Percentiles rank a stretch among this genome's conserved stretches.
Evolutionary conservation across 1,140 invertebrate species (phyloP).

Genomic region (Drosophila seguyi): DNA sequence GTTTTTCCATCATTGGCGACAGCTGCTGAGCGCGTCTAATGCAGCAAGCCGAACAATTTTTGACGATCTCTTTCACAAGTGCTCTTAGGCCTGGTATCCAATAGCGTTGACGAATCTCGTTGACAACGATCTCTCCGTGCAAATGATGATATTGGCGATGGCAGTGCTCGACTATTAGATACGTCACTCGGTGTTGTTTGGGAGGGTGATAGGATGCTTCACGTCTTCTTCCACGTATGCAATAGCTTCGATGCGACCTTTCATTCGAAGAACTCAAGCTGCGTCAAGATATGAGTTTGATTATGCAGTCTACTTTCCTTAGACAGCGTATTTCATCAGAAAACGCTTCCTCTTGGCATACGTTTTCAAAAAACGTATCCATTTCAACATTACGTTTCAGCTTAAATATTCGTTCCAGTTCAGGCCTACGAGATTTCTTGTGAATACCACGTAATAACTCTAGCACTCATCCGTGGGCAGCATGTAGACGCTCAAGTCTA

Average conservation of each 20-base stretch:
- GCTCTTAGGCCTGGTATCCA: background rate
- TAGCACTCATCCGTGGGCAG: too few relatives aligned
- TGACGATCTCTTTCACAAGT: background rate
- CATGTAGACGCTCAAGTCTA: too few relatives aligned
- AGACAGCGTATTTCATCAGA: too few relatives aligned
- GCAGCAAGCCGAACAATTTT: too few relatives aligned
- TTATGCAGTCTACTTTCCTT: background rate
- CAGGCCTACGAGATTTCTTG: too few relatives aligned
- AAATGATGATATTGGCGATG: conserved; percentile 3
- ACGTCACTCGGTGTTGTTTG: background rate
- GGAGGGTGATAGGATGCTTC: background rate
- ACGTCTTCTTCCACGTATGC: background rate
- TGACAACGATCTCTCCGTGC: background rate
- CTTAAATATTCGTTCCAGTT: too few relatives aligned
- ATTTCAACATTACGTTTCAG: too few relatives aligned
- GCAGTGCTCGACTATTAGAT: background rate
- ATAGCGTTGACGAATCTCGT: background rate
- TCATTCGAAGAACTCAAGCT: background rate
- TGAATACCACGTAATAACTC: too few relatives aligned
- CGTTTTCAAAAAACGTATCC: too few relatives aligned
- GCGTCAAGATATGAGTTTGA: background rate
- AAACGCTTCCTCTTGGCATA: too few relatives aligned
- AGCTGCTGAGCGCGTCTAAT: too few relatives aligned
- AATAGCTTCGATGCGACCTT: background rate
- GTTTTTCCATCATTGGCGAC: background rate